Base-by-base conservation (phyloP, 2,888 invertebrate genomes). In the Cordilura impudica region DNA sequence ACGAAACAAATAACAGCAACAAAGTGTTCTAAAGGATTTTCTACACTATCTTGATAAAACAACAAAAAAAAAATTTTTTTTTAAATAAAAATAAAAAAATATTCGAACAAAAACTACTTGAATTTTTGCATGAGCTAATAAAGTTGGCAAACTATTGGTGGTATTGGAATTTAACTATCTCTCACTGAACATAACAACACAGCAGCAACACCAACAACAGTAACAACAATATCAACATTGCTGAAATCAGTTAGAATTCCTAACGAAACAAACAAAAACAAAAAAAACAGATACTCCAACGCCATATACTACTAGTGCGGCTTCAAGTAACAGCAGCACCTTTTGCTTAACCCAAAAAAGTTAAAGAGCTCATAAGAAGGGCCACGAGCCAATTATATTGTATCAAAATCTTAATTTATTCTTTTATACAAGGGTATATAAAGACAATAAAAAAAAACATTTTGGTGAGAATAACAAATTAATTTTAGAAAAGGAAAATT, bases 81-180 rank as follows among this genome's bases (percentile, higher is more conserved):
- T 70, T 63, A 70, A 69, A 61, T 54, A 60, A 71, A 60, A 58
- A 56, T 67, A 26, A 61, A 73, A 72, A 43, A 29, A 35, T 26
- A 56, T n/a, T n/a, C 26, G 3, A 47, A 54, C 61, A 79, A 66
- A 63, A 78, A 61, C 72, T 73, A 73, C 79, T 73, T 78, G 78
- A 80, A 81, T 81, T 81, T 81, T 82, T 82, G 75, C 73, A 73
- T 78, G 74, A 81, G 79, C 82, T 83, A 83, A 83, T 82, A 83
- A 83, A 83, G 83, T 82, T 81, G 80, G 78, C 73, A 82, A 83
- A 83, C 82, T 82, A 82, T 83, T 80, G 83, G 78, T 66, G 79
- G 81, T 81, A 81, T 82, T 81, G 81, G 78, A 79, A 78, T 80
- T 77, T 77, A 65, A 63, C 73, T 74, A 73, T 74, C 73, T 74